Evolutionary conservation across 1,140 invertebrate species (phyloP), one percentile per base, ranked within the genome.

Genomic region (Himalopsyche phryganea): DNA sequence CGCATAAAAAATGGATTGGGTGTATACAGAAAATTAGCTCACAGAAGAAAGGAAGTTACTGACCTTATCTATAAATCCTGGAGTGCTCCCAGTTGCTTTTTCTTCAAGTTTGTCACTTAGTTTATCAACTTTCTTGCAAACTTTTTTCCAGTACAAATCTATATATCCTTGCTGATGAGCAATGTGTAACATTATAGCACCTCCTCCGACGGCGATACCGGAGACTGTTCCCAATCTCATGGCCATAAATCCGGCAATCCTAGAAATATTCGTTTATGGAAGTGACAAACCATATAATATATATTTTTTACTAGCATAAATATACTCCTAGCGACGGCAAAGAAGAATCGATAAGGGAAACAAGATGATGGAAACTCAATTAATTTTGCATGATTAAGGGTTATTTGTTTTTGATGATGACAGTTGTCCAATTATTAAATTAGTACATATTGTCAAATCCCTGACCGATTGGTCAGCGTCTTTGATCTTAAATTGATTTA

Each of bases 191-290:
- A 91, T 75, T 57, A 94, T 84, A 41, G 94, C 85, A 49, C 88
- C 86, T 50, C 90, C 89, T 50, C 91, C 91, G 60, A 93, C 69
- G 3, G 88, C 85, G 47, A 88, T 82, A 1, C 90, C 91, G 23
- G 88, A 86, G 47, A 86, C 77, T 78, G 91, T 92, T 6, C 91
- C 91, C 50, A 92, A 81, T 80, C 91, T 91, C 80, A 90, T 87
- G 58, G 88, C 85, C 23, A 91, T 67, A 70, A 86, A 91, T 33
- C 91, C 91, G 58, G 91, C 88, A 10, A 84, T 67, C 89, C 90
- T 64, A 13, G 17, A 58, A 59, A 45, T 33, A 9, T 9, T 28
- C 23, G 9, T 28, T 28, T 28, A 28, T 9, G 5, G 13, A 49
- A n/a, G 9, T 6, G 20, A 18, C 18, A 33, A 5, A 33, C 6